Evolutionary conservation across 2,113 vertebrate species (phyloP).

Genomic region (Phalacrocorax aristotelis): DNA sequence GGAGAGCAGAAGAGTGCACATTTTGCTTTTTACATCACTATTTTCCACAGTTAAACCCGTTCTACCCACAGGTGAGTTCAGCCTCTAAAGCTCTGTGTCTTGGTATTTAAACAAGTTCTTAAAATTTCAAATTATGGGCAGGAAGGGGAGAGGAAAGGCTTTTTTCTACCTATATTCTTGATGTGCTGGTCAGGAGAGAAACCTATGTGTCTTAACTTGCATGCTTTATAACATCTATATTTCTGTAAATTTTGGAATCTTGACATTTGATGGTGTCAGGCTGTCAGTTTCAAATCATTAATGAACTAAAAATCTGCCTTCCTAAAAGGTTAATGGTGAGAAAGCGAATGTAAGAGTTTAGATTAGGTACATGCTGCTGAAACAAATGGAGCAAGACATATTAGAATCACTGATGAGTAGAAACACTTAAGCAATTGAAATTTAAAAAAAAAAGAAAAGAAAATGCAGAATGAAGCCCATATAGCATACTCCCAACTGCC

Average conservation of each 20-base stretch:
- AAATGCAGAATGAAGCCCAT: constrained; percentile 19
- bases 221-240: neutral
- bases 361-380: constrained; percentile 33
- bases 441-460: neutral
- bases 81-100: neutral
- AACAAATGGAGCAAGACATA: constrained; percentile 56
- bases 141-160: neutral
- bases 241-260: neutral
- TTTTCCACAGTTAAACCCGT: neutral
- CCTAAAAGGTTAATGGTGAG: constrained; percentile 20
- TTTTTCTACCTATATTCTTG: neutral
- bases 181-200: neutral
- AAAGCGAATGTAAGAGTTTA: constrained; percentile 31
- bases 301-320: constrained; percentile 29
- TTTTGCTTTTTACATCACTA: neutral
- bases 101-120: neutral
- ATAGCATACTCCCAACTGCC: neutral
- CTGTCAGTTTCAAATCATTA: constrained; percentile 19
- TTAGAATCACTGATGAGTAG: constrained; percentile 51
- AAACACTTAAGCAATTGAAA: constrained; percentile 53
- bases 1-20: neutral
- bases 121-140: neutral
- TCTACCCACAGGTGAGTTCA: neutral
- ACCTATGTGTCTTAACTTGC: neutral
- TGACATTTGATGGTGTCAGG: neutral